Percentiles rank a stretch among this genome's conserved stretches.
These are phyloP conservation scores for Drepanosiphum platanoidis DNA, from an alignment of 2,888 invertebrate genomes.

Conservation along the genomic window DNA sequence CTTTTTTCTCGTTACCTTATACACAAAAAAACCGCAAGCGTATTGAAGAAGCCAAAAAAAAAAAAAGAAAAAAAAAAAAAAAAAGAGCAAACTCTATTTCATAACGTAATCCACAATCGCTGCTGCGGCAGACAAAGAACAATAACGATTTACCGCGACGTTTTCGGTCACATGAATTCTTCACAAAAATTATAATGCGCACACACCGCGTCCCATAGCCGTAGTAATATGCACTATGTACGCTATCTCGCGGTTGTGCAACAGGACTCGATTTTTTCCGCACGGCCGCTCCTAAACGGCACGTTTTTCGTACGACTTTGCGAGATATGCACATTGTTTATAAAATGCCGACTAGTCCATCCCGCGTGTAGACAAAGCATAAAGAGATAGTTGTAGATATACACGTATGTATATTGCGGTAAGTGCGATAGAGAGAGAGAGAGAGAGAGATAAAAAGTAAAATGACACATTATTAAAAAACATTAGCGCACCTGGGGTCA, in stretches of 20 bases:
- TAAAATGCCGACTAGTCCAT: slow-evolving; percentile 48
- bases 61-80: neutral
- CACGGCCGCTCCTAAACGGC: slow-evolving; percentile 57
- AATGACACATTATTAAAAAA: slow-evolving; percentile 53
- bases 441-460: slow-evolving; percentile 13
- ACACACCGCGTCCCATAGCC: neutral
- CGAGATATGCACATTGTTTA: slow-evolving; percentile 49
- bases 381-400: neutral
- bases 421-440: neutral
- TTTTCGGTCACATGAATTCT: slow-evolving; percentile 52
- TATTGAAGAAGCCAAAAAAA: slow-evolving; percentile 40
- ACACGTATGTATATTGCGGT: too few species aligned
- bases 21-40: slow-evolving; percentile 46
- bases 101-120: slow-evolving; percentile 34
- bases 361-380: neutral
- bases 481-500: slow-evolving; percentile 35
- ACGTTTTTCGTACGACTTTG: slow-evolving; percentile 51
- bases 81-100: slow-evolving; percentile 28
- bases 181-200: slow-evolving; percentile 32
- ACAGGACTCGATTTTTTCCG: slow-evolving; percentile 59
- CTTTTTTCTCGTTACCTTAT: slow-evolving; percentile 18
- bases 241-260: slow-evolving; percentile 31
- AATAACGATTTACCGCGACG: slow-evolving; percentile 52
- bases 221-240: neutral
- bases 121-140: slow-evolving; percentile 26